phyloP scores from a whole-genome alignment of 2,888 invertebrate genomes.

The Dasypolia templi region DNA sequence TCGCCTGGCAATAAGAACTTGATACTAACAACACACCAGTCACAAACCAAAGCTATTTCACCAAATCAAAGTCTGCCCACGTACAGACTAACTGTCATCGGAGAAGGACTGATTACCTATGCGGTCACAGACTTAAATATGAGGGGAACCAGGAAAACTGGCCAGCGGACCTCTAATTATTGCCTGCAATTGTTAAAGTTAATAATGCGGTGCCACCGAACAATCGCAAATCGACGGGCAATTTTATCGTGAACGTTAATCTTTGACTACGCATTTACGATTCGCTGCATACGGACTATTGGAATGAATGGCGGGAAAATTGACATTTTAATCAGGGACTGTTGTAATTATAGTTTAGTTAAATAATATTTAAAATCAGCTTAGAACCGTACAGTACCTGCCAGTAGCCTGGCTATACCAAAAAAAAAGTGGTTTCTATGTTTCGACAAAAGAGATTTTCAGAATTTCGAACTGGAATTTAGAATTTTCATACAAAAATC shows the following conservation, averaged over 20 bases:
- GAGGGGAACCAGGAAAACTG: conserved; percentile 37
- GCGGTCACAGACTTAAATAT: conserved; percentile 52
- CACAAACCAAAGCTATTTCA: conserved; percentile 19
- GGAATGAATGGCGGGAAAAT: neutral
- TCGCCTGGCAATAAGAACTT: conserved; percentile 32
- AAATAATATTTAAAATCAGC: neutral
- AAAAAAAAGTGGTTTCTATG: too few relatives aligned
- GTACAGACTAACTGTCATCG: conserved; percentile 33
- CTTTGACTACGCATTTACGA: conserved; percentile 31
- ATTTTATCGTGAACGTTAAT: conserved; percentile 29
- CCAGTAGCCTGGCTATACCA: neutral
- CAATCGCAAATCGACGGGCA: conserved; percentile 18
- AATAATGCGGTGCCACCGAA: conserved; percentile 43
- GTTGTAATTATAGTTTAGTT: neutral
- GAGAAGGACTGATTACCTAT: conserved; percentile 51
- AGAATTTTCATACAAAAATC: neutral
- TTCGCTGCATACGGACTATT: neutral
- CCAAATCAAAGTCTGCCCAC: conserved; percentile 24
- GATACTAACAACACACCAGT: conserved; percentile 28
- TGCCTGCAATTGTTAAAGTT: conserved; percentile 44
- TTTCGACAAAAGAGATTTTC: neutral
- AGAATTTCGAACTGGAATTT: neutral
- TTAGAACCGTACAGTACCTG: neutral
- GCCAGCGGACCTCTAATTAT: conserved; percentile 58
- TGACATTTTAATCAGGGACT: neutral